Evolutionary conservation across 2,797 vertebrate genomes (phyloP), one percentile per base, ranked within the genome.

Genomic region (Microctenopoma lineatum): DNA sequence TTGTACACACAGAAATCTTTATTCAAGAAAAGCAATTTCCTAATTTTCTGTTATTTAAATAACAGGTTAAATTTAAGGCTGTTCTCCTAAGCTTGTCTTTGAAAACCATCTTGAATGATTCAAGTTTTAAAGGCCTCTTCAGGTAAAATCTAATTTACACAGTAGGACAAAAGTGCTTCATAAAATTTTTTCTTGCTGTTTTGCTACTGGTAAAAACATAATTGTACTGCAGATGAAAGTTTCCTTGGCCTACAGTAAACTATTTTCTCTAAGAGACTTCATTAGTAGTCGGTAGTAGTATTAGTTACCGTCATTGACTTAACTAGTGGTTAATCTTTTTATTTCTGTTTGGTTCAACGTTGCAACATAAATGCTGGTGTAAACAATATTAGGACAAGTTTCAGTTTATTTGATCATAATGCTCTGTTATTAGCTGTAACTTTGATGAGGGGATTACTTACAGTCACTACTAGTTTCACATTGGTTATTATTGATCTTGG

Each of bases 201-300:
- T n/a, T 58, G 34, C 38, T 29, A 3, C 45, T 69, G 14, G 0
- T 57, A 13, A 56, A 36, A 6, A 39, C 50, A 8, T 29, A 7
- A 26, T 18, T 62, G 52, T 51, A 48, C 59, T 70, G 46, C 60
- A 46, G 51, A 44, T 81, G 55, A 39, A 44, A 3, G 32, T 39
- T 45, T 44, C 38, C 0, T 36, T 18, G 48, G 3, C 34, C 39
- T 26, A n/a, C 1, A 21, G 21, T 21, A 1, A 21, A 21, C 21
- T 21, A 21, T 21, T 21, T 21, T 21, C 21, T 21, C 21, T 21
- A 21, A 21, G 21, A 21, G 21, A 21, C 21, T 21, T 21, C 21
- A 21, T 21, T 21, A 21, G 21, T 21, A 21, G 21, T 21, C 21
- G 2, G 21, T 21, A 21, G 21, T 21, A 21, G 21, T 21, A 21